Conservation (phyloP, 2,888 invertebrate genomes). For the Drosophila mercatorum region DNA sequence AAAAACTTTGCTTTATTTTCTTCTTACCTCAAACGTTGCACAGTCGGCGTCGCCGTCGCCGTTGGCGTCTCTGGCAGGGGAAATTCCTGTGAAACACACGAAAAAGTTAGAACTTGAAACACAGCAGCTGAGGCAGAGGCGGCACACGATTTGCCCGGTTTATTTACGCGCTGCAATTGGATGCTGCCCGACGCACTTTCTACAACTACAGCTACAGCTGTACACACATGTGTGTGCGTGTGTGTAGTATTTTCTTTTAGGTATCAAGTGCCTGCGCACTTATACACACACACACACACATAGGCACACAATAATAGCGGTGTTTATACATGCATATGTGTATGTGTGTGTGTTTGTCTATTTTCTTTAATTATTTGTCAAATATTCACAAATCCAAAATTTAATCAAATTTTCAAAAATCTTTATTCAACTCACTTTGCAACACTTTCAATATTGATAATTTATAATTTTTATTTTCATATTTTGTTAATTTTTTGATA, state of each 20-base stretch:
- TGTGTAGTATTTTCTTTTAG: conserved; percentile 44
- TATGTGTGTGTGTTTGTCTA: conserved; percentile 15
- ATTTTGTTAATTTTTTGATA: conserved; percentile 18
- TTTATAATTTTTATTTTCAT: conserved; percentile 2
- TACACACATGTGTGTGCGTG: conserved; percentile 23
- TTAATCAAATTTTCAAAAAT: conserved; percentile 14
- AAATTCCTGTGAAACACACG: conserved; percentile 54
- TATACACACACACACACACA: conserved; percentile 32
- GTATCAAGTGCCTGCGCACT: conserved; percentile 61
- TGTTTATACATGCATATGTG: background rate
- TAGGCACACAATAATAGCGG: conserved; percentile 20
- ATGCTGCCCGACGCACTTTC: conserved; percentile 67
- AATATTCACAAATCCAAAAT: conserved; percentile 49
- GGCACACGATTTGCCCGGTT: conserved; percentile 55
- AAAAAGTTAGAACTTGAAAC: conserved; percentile 28
- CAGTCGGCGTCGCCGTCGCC: conserved; percentile 27
- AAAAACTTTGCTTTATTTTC: conserved; percentile 4
- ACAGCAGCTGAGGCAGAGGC: background rate
- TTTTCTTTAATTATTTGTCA: conserved; percentile 29
- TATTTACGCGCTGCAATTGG: conserved; percentile 68
- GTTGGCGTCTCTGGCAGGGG: conserved; percentile 29
- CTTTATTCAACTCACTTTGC: conserved; percentile 25
- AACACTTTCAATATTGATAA: conserved; percentile 39
- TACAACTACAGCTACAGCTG: conserved; percentile 41
- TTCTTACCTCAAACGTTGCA: conserved; percentile 31